Evolutionary conservation across 2,113 vertebrate genomes (phyloP).

Genomic region (Sterrhoptilus dennistouni): DNA sequence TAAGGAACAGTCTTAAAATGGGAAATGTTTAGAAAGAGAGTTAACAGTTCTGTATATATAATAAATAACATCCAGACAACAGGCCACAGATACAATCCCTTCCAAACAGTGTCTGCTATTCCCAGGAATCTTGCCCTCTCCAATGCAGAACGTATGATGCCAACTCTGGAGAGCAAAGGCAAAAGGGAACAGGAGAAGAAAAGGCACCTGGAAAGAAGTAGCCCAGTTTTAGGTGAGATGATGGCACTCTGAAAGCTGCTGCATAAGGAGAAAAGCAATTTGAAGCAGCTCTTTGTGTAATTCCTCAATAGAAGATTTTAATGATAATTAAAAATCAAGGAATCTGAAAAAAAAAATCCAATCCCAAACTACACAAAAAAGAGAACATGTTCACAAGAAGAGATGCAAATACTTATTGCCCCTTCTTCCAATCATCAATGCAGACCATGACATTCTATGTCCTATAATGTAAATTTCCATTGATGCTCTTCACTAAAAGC

Average conservation of each 20-base stretch:
- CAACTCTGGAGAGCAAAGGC: neutral
- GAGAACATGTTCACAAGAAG: neutral
- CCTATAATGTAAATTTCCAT: neutral
- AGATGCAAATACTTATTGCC: neutral
- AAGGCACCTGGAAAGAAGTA: neutral
- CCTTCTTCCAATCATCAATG: neutral
- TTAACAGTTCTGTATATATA: neutral
- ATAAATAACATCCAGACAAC: neutral
- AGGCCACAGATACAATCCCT: neutral
- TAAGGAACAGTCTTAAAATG: neutral
- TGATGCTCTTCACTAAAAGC: accelerated
- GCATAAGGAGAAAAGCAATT: neutral
- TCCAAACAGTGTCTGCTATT: neutral
- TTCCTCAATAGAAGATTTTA: neutral
- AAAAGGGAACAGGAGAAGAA: neutral
- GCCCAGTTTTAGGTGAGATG: neutral
- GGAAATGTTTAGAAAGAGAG: neutral
- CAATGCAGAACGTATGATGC: neutral
- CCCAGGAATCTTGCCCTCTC: neutral
- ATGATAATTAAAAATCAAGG: neutral
- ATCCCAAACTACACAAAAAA: neutral
- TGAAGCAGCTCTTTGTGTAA: neutral
- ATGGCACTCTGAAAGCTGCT: neutral
- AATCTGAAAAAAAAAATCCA: neutral
- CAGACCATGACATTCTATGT: neutral